Evolutionary conservation across 2,888 invertebrate genomes (phyloP), one percentile per base, ranked within the genome.

Genomic region (Drosophila imparisetae): DNA sequence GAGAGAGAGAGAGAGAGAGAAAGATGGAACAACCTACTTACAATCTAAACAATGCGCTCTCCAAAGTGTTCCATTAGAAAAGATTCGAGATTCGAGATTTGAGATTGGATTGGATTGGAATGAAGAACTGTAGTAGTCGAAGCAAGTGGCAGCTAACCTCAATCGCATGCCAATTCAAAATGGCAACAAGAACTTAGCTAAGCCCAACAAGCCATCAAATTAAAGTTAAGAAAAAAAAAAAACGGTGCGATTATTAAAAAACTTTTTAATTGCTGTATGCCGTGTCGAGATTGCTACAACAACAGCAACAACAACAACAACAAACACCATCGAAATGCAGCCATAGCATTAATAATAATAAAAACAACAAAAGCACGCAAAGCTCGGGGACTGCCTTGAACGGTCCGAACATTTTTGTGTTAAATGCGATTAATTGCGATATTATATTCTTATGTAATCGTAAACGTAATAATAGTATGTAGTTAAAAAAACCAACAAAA

Each of bases 371-470:
- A 68, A 77, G 60, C 83, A 84, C 87, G 86, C 83, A 83, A 79
- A 75, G 76, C 62, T 74, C 58, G 80, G 75, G 60, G 40, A 42
- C 75, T 81, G 75, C 85, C 78, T 84, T 75, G 83, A 76, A 82
- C 72, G 75, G 80, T 74, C 75, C 79, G 75, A 84, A 74, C 86
- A 79, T 89, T 89, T 90, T 81, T 89, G 90, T 90, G 88, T 90
- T 88, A 88, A 88, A 88, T 67, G 88, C 88, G 88, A 88, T 90
- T 88, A 88, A 88, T 88, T 90, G 88, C 88, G 89, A 89, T 90
- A 89, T 89, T 89, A 89, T 87, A 89, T 90, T 90, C 90, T 90
- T 88, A 89, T 90, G 88, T 89, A 89, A 86, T 86, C 86, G 86
- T 90, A 90, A 86, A 86, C 82, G 86, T 89, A 90, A 86, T 86